Conservation (phyloP, 2,113 vertebrate genomes). For the Jacana jacana region DNA sequence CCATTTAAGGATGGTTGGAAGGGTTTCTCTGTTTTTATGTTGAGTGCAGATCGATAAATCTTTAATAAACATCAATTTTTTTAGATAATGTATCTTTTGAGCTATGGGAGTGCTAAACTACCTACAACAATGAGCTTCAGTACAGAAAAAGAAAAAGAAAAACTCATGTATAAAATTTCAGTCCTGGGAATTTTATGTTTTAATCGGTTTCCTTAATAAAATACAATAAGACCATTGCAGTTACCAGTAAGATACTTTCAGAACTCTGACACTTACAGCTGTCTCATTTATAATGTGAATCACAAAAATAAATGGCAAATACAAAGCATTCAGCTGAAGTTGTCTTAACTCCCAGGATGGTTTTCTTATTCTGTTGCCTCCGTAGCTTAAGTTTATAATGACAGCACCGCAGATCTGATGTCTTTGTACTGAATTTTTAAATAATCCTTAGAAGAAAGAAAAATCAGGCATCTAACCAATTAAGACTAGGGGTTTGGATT, state of each 20-base stretch:
- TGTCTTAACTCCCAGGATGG: constrained; percentile 66
- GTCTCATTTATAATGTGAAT: constrained; percentile 74
- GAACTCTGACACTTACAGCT: constrained; percentile 79
- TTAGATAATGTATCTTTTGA: constrained; percentile 19
- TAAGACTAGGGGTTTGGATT: constrained; percentile 1
- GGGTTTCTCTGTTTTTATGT: constrained; percentile 19
- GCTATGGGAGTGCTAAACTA: background rate
- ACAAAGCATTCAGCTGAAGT: constrained; percentile 43
- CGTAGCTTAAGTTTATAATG: constrained; percentile 42
- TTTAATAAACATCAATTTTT: constrained; percentile 43
- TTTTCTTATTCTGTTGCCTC: constrained; percentile 41
- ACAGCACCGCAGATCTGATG: constrained; percentile 42
- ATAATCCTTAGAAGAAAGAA: constrained; percentile 30
- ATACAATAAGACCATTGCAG: constrained; percentile 71
- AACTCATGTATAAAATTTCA: constrained; percentile 34
- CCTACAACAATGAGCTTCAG: background rate
- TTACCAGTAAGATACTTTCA: constrained; percentile 80
- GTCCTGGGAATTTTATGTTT: constrained; percentile 46
- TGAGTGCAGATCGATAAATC: background rate
- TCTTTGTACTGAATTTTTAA: constrained; percentile 54
- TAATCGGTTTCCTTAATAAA: constrained; percentile 85
- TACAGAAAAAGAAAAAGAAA: background rate
- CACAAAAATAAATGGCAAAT: constrained; percentile 64
- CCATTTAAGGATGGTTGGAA: background rate
- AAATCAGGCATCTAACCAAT: constrained; percentile 45